Evolutionary conservation across 2,113 vertebrate species (phyloP).

Genomic region (Vidua macroura): DNA sequence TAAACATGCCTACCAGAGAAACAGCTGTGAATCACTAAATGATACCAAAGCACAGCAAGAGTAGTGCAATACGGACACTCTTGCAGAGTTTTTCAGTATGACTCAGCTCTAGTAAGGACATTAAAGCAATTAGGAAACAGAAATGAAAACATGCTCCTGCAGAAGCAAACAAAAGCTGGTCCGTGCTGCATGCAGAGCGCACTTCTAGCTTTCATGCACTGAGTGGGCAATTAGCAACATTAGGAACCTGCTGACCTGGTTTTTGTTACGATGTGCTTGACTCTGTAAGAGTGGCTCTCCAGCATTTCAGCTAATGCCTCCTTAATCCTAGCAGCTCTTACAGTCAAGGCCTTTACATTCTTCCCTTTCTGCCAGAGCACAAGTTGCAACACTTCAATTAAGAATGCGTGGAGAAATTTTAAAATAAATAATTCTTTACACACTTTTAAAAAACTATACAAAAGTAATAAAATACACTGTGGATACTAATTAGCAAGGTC

Average conservation of each 20-base stretch:
- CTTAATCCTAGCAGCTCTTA: constrained; percentile 54
- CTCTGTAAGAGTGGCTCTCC: constrained; percentile 18
- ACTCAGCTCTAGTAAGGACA: constrained; percentile 11
- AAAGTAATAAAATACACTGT: constrained; percentile 2
- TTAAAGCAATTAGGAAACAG: neutral
- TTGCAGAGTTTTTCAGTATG: neutral
- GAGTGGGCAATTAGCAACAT: neutral
- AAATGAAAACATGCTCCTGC: constrained; percentile 4
- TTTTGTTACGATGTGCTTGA: neutral
- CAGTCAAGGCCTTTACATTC: constrained; percentile 42
- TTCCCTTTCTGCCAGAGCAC: constrained; percentile 28
- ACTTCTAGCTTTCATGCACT: neutral
- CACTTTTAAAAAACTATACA: neutral
- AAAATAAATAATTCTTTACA: neutral
- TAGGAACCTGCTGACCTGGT: constrained; percentile 15
- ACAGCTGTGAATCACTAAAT: neutral
- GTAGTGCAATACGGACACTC: neutral
- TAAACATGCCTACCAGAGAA: neutral
- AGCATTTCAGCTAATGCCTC: constrained; percentile 48
- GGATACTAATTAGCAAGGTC: neutral
- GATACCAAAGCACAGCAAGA: neutral
- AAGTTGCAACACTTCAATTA: neutral
- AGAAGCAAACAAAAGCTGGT: constrained; percentile 7
- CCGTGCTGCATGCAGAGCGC: neutral
- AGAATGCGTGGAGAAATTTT: neutral